A percentile compares a stretch with the other conserved stretches of the same genome.
Evolutionary conservation across 2,113 vertebrate genomes (phyloP).

Genomic region (Cardinalis cardinalis): DNA sequence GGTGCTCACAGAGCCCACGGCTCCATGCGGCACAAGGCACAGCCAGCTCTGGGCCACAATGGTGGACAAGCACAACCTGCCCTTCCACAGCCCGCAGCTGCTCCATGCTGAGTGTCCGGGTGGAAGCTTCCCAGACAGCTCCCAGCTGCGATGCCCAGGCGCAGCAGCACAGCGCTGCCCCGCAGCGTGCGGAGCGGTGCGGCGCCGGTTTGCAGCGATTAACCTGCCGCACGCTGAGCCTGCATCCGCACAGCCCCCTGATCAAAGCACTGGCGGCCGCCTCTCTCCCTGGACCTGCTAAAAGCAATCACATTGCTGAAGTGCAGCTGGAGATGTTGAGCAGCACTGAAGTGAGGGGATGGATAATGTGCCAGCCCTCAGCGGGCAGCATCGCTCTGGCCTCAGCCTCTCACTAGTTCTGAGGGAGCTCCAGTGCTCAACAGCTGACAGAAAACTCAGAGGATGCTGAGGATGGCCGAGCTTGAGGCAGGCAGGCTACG

Average conservation of each 20-base stretch:
- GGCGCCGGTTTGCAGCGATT: neutral
- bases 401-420: neutral
- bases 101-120: accelerated
- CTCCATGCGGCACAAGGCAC: accelerated
- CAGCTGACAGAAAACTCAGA: neutral
- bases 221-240: neutral
- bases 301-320: neutral
- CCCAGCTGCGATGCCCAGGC: neutral
- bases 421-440: accelerated
- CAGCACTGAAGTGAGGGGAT: accelerated
- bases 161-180: neutral
- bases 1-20: accelerated
- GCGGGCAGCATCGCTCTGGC: accelerated
- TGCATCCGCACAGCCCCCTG: neutral
- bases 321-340: neutral
- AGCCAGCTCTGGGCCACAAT: accelerated
- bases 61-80: accelerated
- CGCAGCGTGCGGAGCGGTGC: accelerated
- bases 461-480: accelerated
- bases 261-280: neutral
- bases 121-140: neutral
- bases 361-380: neutral
- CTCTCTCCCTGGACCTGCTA: neutral
- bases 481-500: neutral
- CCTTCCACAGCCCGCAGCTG: neutral